These are phyloP conservation scores for Drosophila borealis DNA, from an alignment of 2,888 invertebrate species.

Conservation along the genomic window DNA sequence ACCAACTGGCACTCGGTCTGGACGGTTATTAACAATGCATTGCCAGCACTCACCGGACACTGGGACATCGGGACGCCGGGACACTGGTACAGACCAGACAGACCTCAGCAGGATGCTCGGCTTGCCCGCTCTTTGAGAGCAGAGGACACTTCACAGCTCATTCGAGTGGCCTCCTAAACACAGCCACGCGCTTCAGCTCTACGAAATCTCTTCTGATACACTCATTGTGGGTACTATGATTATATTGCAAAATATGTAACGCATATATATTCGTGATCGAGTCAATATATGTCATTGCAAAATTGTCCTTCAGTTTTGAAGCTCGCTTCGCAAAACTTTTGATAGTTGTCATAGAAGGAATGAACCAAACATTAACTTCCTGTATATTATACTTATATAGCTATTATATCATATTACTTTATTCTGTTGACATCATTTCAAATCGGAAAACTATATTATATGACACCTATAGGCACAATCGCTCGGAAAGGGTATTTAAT, in stretches of 20 bases:
- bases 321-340: no score
- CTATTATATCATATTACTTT: no score
- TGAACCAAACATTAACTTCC: no score
- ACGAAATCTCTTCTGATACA: constrained; percentile 15
- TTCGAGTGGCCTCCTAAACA: constrained; percentile 44
- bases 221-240: background rate
- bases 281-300: no score
- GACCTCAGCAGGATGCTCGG: constrained; percentile 13
- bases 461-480: no score
- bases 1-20: constrained; percentile 35
- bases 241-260: background rate
- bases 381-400: no score
- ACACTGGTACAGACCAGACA: background rate
- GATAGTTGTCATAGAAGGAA: no score
- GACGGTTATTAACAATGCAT: constrained; percentile 70
- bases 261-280: no score
- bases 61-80: constrained; percentile 5
- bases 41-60: constrained; percentile 36
- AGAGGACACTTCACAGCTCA: constrained; percentile 42
- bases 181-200: constrained; percentile 28
- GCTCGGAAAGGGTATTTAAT: no score
- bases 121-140: constrained; percentile 5
- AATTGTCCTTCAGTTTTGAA: no score
- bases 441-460: background rate
- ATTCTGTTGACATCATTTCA: constrained; percentile 12